Conservation (phyloP, 2,797 vertebrate species). For the Anguilla marmorata region DNA sequence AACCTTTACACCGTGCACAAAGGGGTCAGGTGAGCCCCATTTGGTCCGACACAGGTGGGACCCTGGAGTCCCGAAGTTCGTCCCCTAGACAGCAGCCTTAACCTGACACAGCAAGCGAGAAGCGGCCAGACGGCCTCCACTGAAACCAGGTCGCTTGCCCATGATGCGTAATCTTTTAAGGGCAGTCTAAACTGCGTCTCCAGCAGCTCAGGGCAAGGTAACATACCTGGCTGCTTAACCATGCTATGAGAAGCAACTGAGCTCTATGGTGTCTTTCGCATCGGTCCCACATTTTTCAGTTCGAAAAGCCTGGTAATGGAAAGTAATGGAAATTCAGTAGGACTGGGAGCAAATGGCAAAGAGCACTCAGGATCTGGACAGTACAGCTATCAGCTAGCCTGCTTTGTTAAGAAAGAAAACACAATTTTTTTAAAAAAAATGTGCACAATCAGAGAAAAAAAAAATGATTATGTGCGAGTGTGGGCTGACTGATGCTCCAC, state of each 20-base stretch:
- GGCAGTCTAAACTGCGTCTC: constrained; percentile 35
- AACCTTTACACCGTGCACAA: no score
- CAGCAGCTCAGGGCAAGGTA: constrained; percentile 40
- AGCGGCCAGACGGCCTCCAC: constrained; percentile 40
- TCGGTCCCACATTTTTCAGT: not conserved
- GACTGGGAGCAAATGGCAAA: no score
- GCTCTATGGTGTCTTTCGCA: constrained; percentile 26
- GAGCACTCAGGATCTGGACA: no score
- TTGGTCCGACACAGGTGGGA: not conserved
- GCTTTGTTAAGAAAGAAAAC: no score
- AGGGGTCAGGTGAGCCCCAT: not conserved
- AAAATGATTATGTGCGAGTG: no score
- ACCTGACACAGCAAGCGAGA: not conserved
- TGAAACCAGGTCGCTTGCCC: constrained; percentile 39
- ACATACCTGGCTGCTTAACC: not conserved
- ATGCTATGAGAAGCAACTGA: constrained; percentile 23
- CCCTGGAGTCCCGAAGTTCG: not conserved
- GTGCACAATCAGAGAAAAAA: no score
- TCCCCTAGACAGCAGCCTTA: not conserved
- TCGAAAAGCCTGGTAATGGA: not conserved
- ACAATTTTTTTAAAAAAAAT: no score
- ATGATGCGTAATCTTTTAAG: constrained; percentile 22
- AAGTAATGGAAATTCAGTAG: not conserved
- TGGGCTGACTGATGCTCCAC: no score
- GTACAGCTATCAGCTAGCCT: not conserved